Evolutionary conservation across 2,888 invertebrate genomes (phyloP).

Genomic region (Malachius bipustulatus): DNA sequence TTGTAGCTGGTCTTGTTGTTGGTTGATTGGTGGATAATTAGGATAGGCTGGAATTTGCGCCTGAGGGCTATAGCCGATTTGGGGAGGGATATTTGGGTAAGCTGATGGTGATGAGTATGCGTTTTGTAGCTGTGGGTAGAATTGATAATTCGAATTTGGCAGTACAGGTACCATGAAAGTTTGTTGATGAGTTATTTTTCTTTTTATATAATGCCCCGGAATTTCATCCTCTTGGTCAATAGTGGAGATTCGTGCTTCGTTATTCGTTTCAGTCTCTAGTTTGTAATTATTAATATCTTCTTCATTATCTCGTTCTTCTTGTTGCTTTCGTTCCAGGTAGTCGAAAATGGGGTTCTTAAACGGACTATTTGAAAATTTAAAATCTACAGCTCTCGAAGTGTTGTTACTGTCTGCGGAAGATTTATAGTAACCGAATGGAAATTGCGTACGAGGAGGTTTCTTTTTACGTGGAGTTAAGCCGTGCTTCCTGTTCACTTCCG

Average conservation of each 20-base stretch:
- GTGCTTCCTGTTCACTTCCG: slow-evolving; percentile 41
- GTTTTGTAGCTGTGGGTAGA: slow-evolving; percentile 7
- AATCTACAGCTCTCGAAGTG: slow-evolving; percentile 15
- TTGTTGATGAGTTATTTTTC: slow-evolving; percentile 35
- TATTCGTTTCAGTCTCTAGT: too few relatives aligned
- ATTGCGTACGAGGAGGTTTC: slow-evolving; percentile 23
- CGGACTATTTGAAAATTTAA: slow-evolving; percentile 24
- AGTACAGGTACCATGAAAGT: slow-evolving; percentile 24
- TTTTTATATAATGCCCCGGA: slow-evolving; percentile 29
- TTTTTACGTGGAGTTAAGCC: slow-evolving; percentile 28
- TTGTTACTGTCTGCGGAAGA: slow-evolving; percentile 9
- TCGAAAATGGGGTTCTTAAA: slow-evolving; percentile 31
- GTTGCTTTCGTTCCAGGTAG: slow-evolving; percentile 24
- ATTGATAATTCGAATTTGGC: slow-evolving; percentile 17
- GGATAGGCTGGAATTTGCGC: neutral
- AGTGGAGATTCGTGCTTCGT: too few relatives aligned
- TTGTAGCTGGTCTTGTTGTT: neutral
- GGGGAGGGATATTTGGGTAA: too few relatives aligned
- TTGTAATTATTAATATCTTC: neutral
- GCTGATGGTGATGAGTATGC: slow-evolving; percentile 4
- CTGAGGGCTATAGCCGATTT: too few relatives aligned
- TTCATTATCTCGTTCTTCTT: slow-evolving; percentile 3
- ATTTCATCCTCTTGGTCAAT: slow-evolving; percentile 24
- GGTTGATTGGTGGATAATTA: neutral
- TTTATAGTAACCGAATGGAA: slow-evolving; percentile 24